phyloP scores from a whole-genome alignment of 2,888 invertebrate species.

The Stenoptilia bipunctidactyla region DNA sequence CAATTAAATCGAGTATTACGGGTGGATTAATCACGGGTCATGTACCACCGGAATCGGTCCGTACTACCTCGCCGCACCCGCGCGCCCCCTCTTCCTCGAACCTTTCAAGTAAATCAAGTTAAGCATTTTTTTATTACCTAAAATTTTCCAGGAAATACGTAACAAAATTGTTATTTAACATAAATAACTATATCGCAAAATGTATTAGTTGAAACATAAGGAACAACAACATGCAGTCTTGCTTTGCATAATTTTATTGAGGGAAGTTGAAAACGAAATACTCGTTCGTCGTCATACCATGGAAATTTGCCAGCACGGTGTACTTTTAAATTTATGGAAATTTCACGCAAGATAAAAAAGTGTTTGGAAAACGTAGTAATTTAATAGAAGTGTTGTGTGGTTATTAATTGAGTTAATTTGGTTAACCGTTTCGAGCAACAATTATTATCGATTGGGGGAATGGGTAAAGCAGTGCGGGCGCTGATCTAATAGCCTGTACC shows the following conservation, averaged over 20 bases:
- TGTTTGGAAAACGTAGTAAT: slow-evolving; percentile 39
- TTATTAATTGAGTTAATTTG: slow-evolving; percentile 33
- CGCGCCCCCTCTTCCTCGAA: slow-evolving; percentile 9
- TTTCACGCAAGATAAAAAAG: slow-evolving; percentile 43
- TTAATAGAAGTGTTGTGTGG: slow-evolving; percentile 27
- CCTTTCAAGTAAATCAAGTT: too few relatives aligned
- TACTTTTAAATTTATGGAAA: slow-evolving; percentile 53
- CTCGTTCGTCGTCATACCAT: slow-evolving; percentile 30
- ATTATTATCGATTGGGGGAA: slow-evolving; percentile 32
- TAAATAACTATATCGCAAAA: background rate
- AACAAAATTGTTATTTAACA: too few relatives aligned
- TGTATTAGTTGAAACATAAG: slow-evolving; percentile 3
- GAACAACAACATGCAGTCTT: slow-evolving; percentile 14
- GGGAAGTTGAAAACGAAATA: slow-evolving; percentile 24
- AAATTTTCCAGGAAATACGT: too few relatives aligned
- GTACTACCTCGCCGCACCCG: slow-evolving; percentile 19
- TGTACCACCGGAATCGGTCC: slow-evolving; percentile 55
- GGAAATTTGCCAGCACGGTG: slow-evolving; percentile 45
- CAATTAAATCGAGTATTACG: slow-evolving; percentile 66
- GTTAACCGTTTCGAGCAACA: slow-evolving; percentile 25
- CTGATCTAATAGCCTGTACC: slow-evolving; percentile 37
- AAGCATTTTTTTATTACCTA: too few relatives aligned
- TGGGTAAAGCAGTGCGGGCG: slow-evolving; percentile 36
- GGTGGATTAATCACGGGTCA: slow-evolving; percentile 65
- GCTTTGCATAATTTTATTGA: slow-evolving; percentile 18